Evolutionary conservation across 2,797 vertebrate genomes (phyloP).

Genomic region (Sebastolobus alascanus): DNA sequence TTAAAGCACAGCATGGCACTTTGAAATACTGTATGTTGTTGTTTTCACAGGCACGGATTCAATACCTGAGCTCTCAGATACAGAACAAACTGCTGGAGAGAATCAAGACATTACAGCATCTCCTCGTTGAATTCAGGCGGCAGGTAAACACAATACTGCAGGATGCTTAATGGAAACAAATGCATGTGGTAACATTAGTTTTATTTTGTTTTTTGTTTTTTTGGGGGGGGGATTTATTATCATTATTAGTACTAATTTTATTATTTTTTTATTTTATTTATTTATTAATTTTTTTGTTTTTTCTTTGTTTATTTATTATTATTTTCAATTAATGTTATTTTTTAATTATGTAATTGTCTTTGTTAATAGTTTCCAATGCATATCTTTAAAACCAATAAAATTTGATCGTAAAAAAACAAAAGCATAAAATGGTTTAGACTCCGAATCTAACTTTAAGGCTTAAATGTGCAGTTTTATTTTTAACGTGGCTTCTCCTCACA

Average conservation of each 20-base stretch:
- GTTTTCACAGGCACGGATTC: slow-evolving; percentile 79
- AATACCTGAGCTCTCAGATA: slow-evolving; percentile 77
- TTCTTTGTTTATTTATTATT: no score
- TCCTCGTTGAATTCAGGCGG: slow-evolving; percentile 79
- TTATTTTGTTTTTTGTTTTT: no score
- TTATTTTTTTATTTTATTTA: no score
- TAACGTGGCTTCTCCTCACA: neutral
- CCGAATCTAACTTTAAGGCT: neutral
- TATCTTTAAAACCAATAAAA: no score
- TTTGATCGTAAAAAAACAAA: neutral
- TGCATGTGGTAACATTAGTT: neutral
- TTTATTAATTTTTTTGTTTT: no score
- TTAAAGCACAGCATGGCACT: neutral
- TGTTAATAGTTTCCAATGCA: no score
- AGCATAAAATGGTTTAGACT: neutral
- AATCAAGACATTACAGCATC: slow-evolving; percentile 77
- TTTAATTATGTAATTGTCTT: no score
- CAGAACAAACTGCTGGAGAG: slow-evolving; percentile 80
- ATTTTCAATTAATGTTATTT: no score
- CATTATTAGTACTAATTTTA: no score
- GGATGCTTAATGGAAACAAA: neutral
- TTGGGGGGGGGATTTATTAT: no score
- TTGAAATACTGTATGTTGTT: slow-evolving; percentile 4
- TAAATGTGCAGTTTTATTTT: neutral
- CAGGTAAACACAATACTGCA: slow-evolving; percentile 71